Evolutionary conservation across 2,113 vertebrate genomes (phyloP).

Genomic region (Rana temporaria): DNA sequence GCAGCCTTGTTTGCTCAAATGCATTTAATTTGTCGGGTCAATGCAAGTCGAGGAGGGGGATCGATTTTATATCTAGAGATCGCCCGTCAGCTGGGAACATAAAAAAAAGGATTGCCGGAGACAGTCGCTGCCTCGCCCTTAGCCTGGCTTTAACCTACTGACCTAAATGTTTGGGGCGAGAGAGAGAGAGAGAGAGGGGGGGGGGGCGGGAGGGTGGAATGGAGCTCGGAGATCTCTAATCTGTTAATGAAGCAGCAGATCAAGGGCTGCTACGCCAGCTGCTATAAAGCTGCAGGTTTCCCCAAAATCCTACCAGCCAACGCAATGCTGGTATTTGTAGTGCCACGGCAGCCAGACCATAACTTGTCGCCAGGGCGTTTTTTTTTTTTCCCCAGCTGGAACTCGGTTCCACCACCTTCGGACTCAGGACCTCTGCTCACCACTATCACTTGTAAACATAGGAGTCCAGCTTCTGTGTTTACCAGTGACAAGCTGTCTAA

Average conservation of each 20-base stretch:
- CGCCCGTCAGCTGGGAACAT: background rate
- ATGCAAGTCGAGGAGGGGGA: background rate
- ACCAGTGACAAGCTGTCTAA: no score
- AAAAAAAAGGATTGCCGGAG: background rate
- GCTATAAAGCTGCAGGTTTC: no score
- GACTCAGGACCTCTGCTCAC: no score
- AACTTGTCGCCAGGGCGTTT: no score
- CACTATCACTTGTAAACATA: no score
- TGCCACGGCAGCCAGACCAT: no score
- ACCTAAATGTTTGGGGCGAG: conserved; percentile 49
- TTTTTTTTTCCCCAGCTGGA: no score
- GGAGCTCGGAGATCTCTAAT: background rate
- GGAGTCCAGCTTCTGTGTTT: no score
- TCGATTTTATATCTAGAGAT: background rate
- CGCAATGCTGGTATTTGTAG: no score
- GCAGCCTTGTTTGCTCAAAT: background rate
- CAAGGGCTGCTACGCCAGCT: background rate
- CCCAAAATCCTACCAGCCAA: no score
- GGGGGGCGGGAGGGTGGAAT: background rate
- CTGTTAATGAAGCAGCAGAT: background rate
- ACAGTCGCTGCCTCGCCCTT: conserved; percentile 12
- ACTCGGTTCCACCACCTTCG: no score
- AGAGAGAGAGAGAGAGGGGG: background rate
- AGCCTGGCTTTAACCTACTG: conserved; percentile 45
- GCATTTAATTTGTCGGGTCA: background rate